Evolutionary conservation across 2,797 vertebrate genomes (phyloP).

Genomic region (Diceros bicornis): DNA sequence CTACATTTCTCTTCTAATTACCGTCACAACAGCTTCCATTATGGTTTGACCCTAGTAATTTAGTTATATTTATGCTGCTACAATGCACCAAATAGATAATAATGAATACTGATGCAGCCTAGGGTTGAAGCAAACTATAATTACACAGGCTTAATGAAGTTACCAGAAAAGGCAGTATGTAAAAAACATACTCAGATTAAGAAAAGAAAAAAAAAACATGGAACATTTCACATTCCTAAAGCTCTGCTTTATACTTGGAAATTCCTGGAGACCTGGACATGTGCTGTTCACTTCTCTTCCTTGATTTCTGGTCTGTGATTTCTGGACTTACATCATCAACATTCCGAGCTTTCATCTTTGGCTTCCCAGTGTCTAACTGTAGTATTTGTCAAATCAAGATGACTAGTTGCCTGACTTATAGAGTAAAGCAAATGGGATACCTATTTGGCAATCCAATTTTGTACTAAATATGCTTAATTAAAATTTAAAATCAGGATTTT

Average conservation of each 20-base stretch:
- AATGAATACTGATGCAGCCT: conserved; percentile 63
- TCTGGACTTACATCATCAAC: background rate
- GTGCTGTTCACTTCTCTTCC: background rate
- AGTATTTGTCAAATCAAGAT: conserved; percentile 33
- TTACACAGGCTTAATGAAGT: conserved; percentile 75
- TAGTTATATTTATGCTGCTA: conserved; percentile 75
- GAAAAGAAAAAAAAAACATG: background rate
- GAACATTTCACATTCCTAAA: conserved; percentile 76
- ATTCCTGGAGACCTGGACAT: background rate
- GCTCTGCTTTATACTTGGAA: conserved; percentile 55
- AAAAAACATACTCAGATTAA: conserved; percentile 65
- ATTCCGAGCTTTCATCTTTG: conserved; percentile 33
- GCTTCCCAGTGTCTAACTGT: background rate
- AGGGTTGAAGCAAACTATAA: conserved; percentile 68
- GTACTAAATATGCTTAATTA: background rate
- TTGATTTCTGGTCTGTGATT: conserved; percentile 53
- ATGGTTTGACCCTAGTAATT: conserved; percentile 75
- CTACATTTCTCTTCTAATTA: conserved; percentile 81
- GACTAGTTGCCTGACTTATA: background rate
- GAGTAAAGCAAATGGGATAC: background rate
- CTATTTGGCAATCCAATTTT: background rate
- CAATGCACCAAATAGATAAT: conserved; percentile 76
- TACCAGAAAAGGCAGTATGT: conserved; percentile 80
- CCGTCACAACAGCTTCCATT: conserved; percentile 62
- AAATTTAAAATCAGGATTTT: conserved; percentile 9